A percentile compares a stretch with the other conserved stretches of the same genome.
Evolutionary conservation across 1,140 invertebrate genomes (phyloP).

Genomic region (Drosophila parabipectinata): DNA sequence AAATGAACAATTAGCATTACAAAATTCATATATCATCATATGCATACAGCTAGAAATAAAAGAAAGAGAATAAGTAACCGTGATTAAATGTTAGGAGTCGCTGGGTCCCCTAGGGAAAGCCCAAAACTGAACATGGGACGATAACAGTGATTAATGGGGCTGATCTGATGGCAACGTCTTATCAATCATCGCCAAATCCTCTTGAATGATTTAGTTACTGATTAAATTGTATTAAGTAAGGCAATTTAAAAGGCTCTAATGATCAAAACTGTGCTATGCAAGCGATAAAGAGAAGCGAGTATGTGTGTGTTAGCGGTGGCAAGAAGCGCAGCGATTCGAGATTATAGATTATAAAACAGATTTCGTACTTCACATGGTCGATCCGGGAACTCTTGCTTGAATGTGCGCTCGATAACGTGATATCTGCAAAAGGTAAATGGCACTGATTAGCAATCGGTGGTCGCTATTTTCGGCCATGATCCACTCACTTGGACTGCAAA

Average conservation of each 20-base stretch:
- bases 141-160: conserved; percentile 18
- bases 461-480: not conserved
- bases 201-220: conserved; percentile 6
- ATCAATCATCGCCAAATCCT: conserved; percentile 17
- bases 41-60: conserved; percentile 79
- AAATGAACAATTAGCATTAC: conserved; percentile 75
- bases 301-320: conserved; percentile 36
- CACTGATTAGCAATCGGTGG: conserved; percentile 5
- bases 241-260: conserved; percentile 39
- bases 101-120: conserved; percentile 1
- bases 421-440: conserved; percentile 62
- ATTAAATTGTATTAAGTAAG: conserved; percentile 21
- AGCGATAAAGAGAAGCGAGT: conserved; percentile 38
- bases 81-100: conserved; percentile 28
- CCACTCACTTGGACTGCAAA: conserved; percentile 78
- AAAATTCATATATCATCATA: conserved; percentile 77
- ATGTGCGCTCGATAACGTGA: conserved; percentile 80
- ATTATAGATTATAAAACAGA: conserved; percentile 69
- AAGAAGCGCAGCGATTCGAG: conserved; percentile 39
- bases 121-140: conserved; percentile 16
- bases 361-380: conserved; percentile 83
- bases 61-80: conserved; percentile 73
- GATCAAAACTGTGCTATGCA: conserved; percentile 23
- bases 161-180: conserved; percentile 5
- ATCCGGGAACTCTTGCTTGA: conserved; percentile 78